Conservation (phyloP, 2,888 invertebrate species). For the Napeogenes sylphis region DNA sequence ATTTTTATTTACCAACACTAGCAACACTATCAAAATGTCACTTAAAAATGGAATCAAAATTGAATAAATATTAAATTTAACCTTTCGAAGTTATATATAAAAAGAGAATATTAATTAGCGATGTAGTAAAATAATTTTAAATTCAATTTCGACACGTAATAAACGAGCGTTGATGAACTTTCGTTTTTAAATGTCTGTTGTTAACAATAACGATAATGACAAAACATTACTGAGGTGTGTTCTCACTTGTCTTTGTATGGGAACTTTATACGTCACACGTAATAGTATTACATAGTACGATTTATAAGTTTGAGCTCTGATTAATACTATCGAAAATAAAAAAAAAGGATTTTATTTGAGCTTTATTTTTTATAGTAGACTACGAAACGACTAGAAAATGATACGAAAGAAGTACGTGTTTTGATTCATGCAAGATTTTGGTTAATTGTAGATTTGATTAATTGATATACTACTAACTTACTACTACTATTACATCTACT, state of each 20-base stretch:
- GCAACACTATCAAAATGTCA: no score
- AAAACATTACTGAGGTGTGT: slow-evolving; percentile 18
- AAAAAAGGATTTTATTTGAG: neutral
- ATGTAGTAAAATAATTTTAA: neutral
- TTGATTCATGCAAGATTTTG: no score
- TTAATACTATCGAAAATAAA: no score
- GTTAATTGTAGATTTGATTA: no score
- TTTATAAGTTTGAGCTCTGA: no score
- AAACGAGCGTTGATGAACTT: slow-evolving; percentile 16
- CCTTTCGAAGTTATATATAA: neutral
- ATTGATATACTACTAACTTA: no score
- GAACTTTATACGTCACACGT: neutral
- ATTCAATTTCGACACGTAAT: slow-evolving; percentile 2
- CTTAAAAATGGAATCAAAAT: neutral
- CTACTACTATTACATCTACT: no score
- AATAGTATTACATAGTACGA: no score
- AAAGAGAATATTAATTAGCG: neutral
- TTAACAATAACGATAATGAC: slow-evolving; percentile 19
- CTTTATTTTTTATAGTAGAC: no score
- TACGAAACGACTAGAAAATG: no score
- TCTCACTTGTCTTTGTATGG: neutral
- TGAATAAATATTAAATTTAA: neutral
- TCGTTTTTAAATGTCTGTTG: slow-evolving; percentile 16
- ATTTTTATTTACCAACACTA: no score
- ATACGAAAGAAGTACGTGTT: no score